Conservation (phyloP, 2,888 invertebrate genomes). For the Synanthedon andrenaeformis region DNA sequence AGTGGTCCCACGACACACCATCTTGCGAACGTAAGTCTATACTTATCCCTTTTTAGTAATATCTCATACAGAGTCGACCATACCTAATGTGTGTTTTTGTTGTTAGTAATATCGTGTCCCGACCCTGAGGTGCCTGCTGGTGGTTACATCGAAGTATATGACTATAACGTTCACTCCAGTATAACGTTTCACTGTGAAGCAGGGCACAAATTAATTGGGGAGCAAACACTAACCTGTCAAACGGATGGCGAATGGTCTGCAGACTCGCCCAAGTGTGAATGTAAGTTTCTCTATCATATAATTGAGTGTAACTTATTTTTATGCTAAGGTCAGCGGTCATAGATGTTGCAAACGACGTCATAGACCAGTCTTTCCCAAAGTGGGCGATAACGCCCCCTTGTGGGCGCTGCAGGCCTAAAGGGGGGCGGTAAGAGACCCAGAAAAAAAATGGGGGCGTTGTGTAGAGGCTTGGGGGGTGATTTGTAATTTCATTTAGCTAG, state of each 20-base stretch:
- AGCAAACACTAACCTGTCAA: conserved; percentile 76
- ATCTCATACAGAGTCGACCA: neutral
- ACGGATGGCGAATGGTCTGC: conserved; percentile 87
- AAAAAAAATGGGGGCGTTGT: too few relatives aligned
- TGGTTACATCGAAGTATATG: conserved; percentile 89
- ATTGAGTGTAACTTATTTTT: neutral
- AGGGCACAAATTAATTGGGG: conserved; percentile 84
- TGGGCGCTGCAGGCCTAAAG: too few relatives aligned
- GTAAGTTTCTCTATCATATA: conserved; percentile 58
- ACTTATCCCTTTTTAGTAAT: neutral
- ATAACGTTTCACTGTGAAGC: conserved; percentile 91
- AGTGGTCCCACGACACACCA: conserved; percentile 88
- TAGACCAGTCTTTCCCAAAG: too few relatives aligned
- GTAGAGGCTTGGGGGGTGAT: too few relatives aligned
- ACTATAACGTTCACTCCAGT: conserved; percentile 87
- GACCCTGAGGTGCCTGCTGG: conserved; percentile 89
- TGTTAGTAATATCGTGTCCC: conserved; percentile 84
- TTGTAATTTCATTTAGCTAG: too few relatives aligned
- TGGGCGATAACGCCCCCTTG: too few relatives aligned
- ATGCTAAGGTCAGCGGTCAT: neutral
- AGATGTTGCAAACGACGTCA: too few relatives aligned
- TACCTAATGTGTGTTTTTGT: neutral
- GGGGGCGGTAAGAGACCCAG: too few relatives aligned
- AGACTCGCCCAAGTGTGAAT: conserved; percentile 84
- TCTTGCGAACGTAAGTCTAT: conserved; percentile 81